These are phyloP conservation scores for Prionailurus bengalensis DNA, from an alignment of 2,113 vertebrate species.

Conservation along the genomic window DNA sequence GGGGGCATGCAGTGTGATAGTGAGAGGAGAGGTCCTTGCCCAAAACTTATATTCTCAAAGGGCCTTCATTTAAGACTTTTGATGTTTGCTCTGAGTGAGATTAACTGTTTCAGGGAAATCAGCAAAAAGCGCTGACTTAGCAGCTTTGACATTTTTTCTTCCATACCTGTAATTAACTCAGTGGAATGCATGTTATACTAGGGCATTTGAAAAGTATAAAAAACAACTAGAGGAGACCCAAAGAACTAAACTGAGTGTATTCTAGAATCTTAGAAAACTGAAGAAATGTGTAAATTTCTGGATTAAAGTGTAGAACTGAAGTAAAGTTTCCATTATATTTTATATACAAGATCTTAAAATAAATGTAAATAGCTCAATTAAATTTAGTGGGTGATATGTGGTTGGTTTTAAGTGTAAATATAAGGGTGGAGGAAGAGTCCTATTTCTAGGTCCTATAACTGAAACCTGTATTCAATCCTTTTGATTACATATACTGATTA, in stretches of 20 bases:
- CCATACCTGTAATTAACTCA: not conserved
- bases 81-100: not conserved
- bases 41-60: not conserved
- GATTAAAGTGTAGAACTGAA: not conserved
- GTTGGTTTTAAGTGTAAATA: not conserved
- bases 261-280: constrained; percentile 32
- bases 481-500: not conserved
- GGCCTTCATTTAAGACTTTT: not conserved
- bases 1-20: not conserved
- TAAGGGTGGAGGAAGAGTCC: not conserved
- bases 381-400: not conserved
- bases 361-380: not conserved
- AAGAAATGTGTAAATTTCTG: not conserved
- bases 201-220: not conserved
- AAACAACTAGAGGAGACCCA: not conserved
- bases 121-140: not conserved
- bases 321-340: not conserved
- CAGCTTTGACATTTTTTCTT: not conserved
- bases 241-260: not conserved
- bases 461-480: not conserved
- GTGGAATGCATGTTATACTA: not conserved
- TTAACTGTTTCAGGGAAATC: not conserved
- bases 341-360: not conserved
- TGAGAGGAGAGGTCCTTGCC: too few species aligned
- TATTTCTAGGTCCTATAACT: not conserved